Conservation (phyloP, 2,113 vertebrate species). For the Leptobrachium leishanense region DNA sequence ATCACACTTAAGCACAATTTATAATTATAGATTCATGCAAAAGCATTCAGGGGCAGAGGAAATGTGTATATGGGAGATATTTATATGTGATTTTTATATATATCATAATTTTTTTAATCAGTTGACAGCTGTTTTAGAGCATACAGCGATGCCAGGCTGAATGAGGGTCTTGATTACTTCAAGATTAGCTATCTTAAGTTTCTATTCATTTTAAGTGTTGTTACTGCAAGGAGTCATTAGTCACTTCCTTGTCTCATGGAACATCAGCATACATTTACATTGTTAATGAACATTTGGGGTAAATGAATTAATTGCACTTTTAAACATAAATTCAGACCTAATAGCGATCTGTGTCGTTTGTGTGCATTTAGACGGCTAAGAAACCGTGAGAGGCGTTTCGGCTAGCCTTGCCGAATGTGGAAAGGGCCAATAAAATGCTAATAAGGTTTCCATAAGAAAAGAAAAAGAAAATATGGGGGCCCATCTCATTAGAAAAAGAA, state of each 20-base stretch:
- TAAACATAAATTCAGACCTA: constrained; percentile 88
- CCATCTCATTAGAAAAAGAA: neutral
- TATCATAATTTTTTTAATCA: constrained; percentile 73
- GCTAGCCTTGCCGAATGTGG: constrained; percentile 74
- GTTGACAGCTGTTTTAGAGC: constrained; percentile 86
- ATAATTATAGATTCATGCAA: constrained; percentile 50
- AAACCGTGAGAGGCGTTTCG: constrained; percentile 67
- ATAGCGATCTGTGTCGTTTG: constrained; percentile 81
- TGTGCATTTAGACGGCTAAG: constrained; percentile 73
- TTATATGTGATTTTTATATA: constrained; percentile 82
- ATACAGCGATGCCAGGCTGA: constrained; percentile 84
- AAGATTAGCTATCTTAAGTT: constrained; percentile 89
- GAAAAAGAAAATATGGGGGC: neutral
- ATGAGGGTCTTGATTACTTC: constrained; percentile 86
- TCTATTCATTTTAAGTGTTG: constrained; percentile 81
- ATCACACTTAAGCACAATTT: constrained; percentile 50
- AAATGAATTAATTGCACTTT: constrained; percentile 91
- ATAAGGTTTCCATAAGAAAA: constrained; percentile 21
- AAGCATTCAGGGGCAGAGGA: constrained; percentile 47
- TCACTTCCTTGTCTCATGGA: constrained; percentile 84
- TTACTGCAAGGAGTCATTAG: constrained; percentile 88
- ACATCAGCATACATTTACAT: constrained; percentile 97
- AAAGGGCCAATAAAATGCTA: constrained; percentile 66
- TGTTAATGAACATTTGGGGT: constrained; percentile 93
- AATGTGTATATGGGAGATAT: constrained; percentile 50